A percentile compares a stretch with the other conserved stretches of the same genome.
These are phyloP conservation scores for Alviniconcha strummeri DNA, from an alignment of 2,888 invertebrate species.

Conservation along the genomic window DNA sequence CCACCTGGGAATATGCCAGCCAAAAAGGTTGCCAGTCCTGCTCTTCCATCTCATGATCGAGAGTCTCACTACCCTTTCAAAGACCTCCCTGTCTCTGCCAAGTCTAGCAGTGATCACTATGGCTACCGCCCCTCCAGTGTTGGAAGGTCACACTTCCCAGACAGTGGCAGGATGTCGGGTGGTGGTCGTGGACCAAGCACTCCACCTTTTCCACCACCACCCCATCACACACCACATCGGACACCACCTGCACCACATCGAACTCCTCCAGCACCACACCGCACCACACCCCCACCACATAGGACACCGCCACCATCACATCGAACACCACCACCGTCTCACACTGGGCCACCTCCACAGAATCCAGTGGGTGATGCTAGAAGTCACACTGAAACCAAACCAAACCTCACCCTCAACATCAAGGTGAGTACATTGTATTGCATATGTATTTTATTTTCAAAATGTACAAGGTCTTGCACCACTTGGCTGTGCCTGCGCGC, in stretches of 20 bases:
- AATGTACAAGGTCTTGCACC: too few species aligned
- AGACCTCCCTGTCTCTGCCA: neutral
- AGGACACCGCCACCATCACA: neutral
- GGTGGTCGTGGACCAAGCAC: neutral
- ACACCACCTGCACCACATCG: neutral
- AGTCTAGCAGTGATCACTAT: neutral
- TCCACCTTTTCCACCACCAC: neutral
- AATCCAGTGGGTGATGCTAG: too few species aligned
- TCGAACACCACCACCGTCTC: neutral
- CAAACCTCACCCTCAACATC: conserved; percentile 1
- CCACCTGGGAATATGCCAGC: too few species aligned
- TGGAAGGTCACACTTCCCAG: neutral
- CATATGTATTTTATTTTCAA: too few species aligned
- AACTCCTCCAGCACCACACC: neutral
- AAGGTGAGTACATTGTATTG: neutral
- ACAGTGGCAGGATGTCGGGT: neutral
- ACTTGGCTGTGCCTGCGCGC: too few species aligned
- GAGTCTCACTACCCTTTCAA: neutral
- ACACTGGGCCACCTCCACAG: too few species aligned
- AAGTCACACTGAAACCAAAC: neutral
- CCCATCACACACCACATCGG: conserved; percentile 5
- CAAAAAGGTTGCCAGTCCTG: too few species aligned
- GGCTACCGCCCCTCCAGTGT: neutral
- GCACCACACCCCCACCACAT: conserved; percentile 10
- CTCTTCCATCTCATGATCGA: neutral